Conservation (phyloP, 2,888 invertebrate species). For the Drosophila anomalipes region DNA sequence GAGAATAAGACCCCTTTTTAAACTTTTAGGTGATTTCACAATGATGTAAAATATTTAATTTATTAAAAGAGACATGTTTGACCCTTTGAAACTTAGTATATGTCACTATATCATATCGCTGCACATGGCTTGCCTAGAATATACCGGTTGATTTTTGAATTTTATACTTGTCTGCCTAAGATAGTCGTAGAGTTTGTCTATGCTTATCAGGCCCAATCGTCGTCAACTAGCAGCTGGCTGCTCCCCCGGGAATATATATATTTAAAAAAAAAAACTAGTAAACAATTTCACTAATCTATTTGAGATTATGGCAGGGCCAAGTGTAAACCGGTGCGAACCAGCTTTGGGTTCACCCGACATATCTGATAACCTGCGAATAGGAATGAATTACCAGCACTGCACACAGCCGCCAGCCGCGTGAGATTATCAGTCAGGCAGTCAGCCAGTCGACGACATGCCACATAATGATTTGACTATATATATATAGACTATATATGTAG, state of each 20-base stretch:
- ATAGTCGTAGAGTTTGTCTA: neutral
- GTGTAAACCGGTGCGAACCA: constrained; percentile 60
- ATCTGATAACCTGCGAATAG: constrained; percentile 61
- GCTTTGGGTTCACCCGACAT: constrained; percentile 48
- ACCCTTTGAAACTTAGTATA: neutral
- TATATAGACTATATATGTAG: constrained; percentile 1
- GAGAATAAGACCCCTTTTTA: neutral
- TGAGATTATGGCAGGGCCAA: constrained; percentile 44
- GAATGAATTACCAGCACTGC: constrained; percentile 60
- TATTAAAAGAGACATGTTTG: neutral
- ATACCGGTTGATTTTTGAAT: neutral
- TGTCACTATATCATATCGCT: neutral
- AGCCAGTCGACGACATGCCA: constrained; percentile 6
- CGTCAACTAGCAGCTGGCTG: neutral
- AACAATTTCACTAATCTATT: constrained; percentile 60
- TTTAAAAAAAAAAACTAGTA: constrained; percentile 31
- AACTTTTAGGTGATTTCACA: neutral
- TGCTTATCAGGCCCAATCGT: constrained; percentile 15
- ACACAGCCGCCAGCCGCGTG: constrained; percentile 42
- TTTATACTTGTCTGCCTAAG: neutral
- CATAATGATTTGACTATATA: constrained; percentile 21
- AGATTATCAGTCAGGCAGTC: constrained; percentile 50
- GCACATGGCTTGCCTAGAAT: neutral
- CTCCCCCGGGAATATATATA: neutral
- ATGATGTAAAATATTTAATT: neutral